Evolutionary conservation across 2,888 invertebrate genomes (phyloP).

Genomic region (Agonopterix heracliana): DNA sequence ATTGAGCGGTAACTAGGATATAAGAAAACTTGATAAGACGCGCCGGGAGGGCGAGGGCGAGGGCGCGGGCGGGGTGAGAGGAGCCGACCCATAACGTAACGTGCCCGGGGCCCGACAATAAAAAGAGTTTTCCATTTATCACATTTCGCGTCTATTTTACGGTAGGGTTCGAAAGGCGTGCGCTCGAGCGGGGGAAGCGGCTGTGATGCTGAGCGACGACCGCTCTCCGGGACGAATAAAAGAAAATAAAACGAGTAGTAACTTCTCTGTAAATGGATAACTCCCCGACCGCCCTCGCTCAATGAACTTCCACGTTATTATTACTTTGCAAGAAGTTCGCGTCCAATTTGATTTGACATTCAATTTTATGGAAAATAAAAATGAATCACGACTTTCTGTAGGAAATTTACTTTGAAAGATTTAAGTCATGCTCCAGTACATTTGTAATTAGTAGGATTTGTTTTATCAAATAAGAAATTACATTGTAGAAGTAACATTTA

Average conservation of each 20-base stretch:
- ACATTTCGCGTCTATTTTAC: conserved; percentile 75
- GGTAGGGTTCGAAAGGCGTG: conserved; percentile 63
- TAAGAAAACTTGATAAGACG: conserved; percentile 70
- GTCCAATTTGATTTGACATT: conserved; percentile 32
- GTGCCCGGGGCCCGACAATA: conserved; percentile 63
- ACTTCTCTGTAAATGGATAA: conserved; percentile 67
- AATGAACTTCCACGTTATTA: conserved; percentile 55
- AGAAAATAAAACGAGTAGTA: conserved; percentile 67
- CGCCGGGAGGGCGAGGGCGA: conserved; percentile 42
- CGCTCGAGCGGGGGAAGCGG: conserved; percentile 52
- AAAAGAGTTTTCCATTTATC: conserved; percentile 75
- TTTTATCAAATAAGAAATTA: no score
- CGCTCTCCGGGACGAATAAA: conserved; percentile 57
- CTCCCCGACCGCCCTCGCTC: conserved; percentile 55
- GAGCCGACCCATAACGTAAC: conserved; percentile 62
- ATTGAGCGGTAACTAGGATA: conserved; percentile 69
- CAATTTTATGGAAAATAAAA: conserved; percentile 23
- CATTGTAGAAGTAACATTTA: no score
- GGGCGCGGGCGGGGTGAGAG: conserved; percentile 45
- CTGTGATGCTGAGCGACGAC: conserved; percentile 55
- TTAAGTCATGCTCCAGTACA: not conserved
- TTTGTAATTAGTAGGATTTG: not conserved
- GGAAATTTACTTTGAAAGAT: not conserved
- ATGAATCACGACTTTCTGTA: conserved; percentile 12
- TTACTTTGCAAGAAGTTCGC: conserved; percentile 32